Evolutionary conservation across 2,888 invertebrate species (phyloP), one percentile per base, ranked within the genome.

Genomic region (Trichogramma evanescens): DNA sequence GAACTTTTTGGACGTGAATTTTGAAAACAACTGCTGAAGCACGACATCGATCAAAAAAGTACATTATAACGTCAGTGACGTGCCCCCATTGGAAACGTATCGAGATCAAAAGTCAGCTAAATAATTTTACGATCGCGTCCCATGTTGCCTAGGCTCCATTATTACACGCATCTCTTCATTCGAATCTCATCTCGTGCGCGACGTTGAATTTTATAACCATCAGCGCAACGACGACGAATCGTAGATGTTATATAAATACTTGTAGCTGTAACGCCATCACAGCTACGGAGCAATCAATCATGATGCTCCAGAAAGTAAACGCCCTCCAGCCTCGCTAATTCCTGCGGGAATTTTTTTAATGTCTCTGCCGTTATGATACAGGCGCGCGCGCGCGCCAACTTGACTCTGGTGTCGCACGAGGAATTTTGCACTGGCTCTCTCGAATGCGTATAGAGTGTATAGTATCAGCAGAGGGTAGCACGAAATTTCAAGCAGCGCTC

Each of bases 301-400:
- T 26, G 26, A 26, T 26, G 26, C 26, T 26, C 26, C 26, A 26
- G 26, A 26, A 26, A 26, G 26, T 26, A 26, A 26, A 26, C 26
- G 26, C 26, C 26, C 26, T 26, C 26, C 26, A 2, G 26, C 26
- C 26, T 26, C 26, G 54, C 58, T 58, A 60, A 63, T 63, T 63
- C 63, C 61, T 54, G 13, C 53, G 58, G 58, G 60, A 58, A 5
- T 56, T 56, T 65, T 62, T 62, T 62, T 56, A 63, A 61, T 59
- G 63, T 43, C 61, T 49, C 50, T 59, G 9, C 48, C 48, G 5
- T 48, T 50, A 13, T 6, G 40, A 45, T 8, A 40, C 6, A 51
- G 5, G 50, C 8, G 45, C 9, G 52, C 5, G 51, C 5, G 49
- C 9, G 10, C 8, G 48, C 48, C 48, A 48, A 13, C 6, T 10